Conservation (phyloP, 2,888 invertebrate species). For the Yponomeuta sedellus region DNA sequence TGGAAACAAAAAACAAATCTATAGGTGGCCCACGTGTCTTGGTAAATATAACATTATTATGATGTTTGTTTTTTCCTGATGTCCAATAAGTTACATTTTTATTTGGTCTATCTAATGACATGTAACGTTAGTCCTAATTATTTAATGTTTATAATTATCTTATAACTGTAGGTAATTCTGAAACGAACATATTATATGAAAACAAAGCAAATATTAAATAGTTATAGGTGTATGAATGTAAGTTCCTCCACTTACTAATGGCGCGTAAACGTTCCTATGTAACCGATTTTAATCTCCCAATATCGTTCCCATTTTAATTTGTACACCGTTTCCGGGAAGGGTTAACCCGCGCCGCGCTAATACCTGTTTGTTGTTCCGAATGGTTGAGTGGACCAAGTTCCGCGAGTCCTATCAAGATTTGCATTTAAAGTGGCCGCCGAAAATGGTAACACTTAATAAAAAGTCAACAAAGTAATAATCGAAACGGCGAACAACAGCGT, state of each 20-base stretch:
- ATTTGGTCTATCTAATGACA: too few relatives aligned
- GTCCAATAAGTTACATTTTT: too few relatives aligned
- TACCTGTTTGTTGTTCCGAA: constrained; percentile 5
- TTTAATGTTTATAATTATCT: too few relatives aligned
- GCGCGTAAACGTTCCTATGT: too few relatives aligned
- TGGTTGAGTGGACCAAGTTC: background rate
- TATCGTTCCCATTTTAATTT: background rate
- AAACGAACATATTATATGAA: too few relatives aligned
- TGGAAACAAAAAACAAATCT: too few relatives aligned
- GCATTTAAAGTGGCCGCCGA: constrained; percentile 11
- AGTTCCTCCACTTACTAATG: background rate
- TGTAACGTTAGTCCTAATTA: too few relatives aligned
- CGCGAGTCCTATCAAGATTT: constrained; percentile 8
- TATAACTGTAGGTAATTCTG: too few relatives aligned
- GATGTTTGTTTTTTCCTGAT: too few relatives aligned
- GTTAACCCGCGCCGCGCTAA: background rate
- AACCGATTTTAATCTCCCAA: background rate
- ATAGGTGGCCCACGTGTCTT: too few relatives aligned
- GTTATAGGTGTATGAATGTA: background rate
- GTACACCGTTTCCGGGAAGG: background rate
- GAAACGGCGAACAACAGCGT: background rate
- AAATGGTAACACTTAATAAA: constrained; percentile 8
- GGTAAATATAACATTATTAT: too few relatives aligned
- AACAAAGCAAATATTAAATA: background rate
- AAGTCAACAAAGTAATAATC: constrained; percentile 12